A percentile compares a stretch with the other conserved stretches of the same genome.
These are phyloP conservation scores for Orius laevigatus DNA, from an alignment of 1,140 invertebrate genomes.

Conservation along the genomic window DNA sequence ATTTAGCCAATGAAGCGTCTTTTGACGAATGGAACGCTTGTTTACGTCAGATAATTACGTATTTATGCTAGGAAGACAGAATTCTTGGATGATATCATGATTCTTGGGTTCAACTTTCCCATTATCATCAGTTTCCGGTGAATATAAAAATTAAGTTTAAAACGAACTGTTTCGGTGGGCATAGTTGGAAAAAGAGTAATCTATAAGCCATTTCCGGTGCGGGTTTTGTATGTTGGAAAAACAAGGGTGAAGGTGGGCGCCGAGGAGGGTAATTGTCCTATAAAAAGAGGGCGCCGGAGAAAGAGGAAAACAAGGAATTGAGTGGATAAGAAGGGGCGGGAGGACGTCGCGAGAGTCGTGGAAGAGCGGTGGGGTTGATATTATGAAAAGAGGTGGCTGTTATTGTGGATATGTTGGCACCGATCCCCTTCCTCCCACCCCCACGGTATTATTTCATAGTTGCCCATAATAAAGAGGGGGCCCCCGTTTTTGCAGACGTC, in stretches of 20 bases:
- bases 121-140: no score
- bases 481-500: neutral
- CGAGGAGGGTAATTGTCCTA: constrained; percentile 1
- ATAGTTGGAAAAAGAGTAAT: neutral
- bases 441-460: no score
- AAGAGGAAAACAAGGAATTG: constrained; percentile 4
- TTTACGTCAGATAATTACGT: no score
- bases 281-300: constrained; percentile 6
- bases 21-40: no score
- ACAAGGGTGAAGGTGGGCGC: neutral
- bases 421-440: neutral
- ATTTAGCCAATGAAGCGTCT: no score
- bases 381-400: constrained; percentile 9
- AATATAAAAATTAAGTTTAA: no score
- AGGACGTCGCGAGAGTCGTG: neutral
- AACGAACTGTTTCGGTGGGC: no score
- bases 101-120: no score
- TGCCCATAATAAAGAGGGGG: neutral
- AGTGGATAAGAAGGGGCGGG: neutral
- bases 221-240: neutral
- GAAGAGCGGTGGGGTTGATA: neutral
- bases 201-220: constrained; percentile 4
- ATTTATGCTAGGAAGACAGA: no score
- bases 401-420: constrained; percentile 9
- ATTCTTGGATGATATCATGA: no score